Percentiles rank a stretch among this genome's conserved stretches.
Evolutionary conservation across 2,888 invertebrate genomes (phyloP).

Genomic region (Yponomeuta plumbellus): DNA sequence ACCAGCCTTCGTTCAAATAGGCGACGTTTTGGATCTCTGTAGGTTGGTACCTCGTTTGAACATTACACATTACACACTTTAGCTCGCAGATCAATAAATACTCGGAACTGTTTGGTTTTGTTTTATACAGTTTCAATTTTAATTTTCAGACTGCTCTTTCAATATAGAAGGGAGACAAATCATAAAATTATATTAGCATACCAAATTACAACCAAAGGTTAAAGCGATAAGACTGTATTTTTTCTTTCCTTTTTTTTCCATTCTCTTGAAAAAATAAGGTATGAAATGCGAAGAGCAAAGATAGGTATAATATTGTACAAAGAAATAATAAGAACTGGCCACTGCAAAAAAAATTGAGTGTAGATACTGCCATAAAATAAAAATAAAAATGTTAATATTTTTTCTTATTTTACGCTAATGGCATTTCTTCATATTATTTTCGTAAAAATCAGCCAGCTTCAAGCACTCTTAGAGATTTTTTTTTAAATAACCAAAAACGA

Average conservation of each 20-base stretch:
- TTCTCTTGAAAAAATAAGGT: background rate
- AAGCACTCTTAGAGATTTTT: background rate
- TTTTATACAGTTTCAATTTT: background rate
- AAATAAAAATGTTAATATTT: background rate
- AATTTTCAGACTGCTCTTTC: background rate
- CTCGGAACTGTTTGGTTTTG: background rate
- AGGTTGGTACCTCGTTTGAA: slow-evolving; percentile 52
- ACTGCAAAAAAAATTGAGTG: background rate
- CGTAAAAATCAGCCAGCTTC: background rate
- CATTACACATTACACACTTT: background rate
- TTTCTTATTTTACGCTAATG: background rate
- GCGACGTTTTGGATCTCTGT: slow-evolving; percentile 97
- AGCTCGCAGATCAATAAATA: no score
- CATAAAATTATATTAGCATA: no score
- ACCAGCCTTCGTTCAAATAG: slow-evolving; percentile 91
- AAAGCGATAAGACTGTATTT: no score
- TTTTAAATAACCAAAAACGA: background rate
- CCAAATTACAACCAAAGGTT: no score
- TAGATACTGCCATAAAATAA: background rate
- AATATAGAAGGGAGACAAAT: background rate
- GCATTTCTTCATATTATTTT: background rate
- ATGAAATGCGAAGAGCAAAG: background rate
- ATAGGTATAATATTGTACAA: background rate
- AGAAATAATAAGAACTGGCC: background rate
- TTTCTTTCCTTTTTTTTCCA: background rate